Evolutionary conservation across 2,888 invertebrate genomes (phyloP), one percentile per base, ranked within the genome.

Genomic region (Eupithecia exiguata): DNA sequence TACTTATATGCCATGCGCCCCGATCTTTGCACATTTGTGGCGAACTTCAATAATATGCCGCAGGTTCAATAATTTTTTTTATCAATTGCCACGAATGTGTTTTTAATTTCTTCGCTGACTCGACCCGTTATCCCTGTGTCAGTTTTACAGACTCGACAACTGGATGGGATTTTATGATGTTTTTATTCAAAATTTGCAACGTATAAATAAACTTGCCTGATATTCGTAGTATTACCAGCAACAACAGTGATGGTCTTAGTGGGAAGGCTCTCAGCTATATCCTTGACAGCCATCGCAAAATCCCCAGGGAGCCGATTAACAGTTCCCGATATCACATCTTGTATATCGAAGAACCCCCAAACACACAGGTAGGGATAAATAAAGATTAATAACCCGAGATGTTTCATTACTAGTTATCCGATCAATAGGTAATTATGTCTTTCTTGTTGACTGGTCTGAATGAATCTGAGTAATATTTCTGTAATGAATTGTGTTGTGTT

Each of bases 181-280:
- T 10, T 2, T 9, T n/a, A 49, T 10, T n/a, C 0, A 18, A 46
- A n/a, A 49, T 49, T 46, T 18, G 3, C 9, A n/a, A 49, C n/a
- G 6, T 5, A n/a, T 40, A 21, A 40, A 43, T 38, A 25, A 21
- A 66, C 73, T 73, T 84, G 90, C 94, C 91, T 90, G 77, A 94
- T 89, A 70, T 88, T 87, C 1, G 92, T 91, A 9, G 93, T 90
- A 76, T 93, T 92, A 7, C 94, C 94, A 67, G 88, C 85, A 5
- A 94, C 92, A 66, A 94, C 87, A 46, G 90, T 90, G 36, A 94
- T 82, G 21, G 88, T 86, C 71, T 86, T 92, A 10, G 91, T 81
- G 0, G 93, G 91, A 66, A 94, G 75, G 5, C 91, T 89, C 75
- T 91, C 86, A 4, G 91, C 92, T 61, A 95, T 92, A 83, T 95